Percentiles rank a stretch among this genome's conserved stretches.
Evolutionary conservation across 2,888 invertebrate species (phyloP).

Genomic region (Adelphocoris suturalis): DNA sequence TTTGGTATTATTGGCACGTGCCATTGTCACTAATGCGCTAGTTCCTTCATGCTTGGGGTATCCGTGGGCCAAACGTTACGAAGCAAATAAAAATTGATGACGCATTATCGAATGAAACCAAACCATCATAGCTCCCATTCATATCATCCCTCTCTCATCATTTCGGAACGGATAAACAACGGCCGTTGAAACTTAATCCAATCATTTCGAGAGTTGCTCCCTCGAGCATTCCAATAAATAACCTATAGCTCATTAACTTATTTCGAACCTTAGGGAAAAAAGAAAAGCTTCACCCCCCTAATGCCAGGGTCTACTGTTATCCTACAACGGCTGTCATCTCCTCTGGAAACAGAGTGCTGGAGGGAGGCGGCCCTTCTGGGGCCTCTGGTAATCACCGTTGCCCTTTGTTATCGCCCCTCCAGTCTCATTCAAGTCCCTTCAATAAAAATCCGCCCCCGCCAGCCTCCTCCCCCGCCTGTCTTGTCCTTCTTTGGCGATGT

Average conservation of each 20-base stretch:
- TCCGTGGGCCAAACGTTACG: no score
- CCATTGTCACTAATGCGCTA: no score
- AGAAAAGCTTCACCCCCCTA: conserved; percentile 44
- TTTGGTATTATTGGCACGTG: background rate
- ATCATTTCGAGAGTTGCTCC: conserved; percentile 51
- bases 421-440: conserved; percentile 67
- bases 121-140: no score
- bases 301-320: conserved; percentile 60
- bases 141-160: no score
- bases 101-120: no score
- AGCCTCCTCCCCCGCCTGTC: background rate
- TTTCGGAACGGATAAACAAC: background rate
- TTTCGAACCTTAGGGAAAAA: conserved; percentile 47
- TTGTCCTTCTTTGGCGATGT: background rate
- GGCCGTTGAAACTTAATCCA: conserved; percentile 47
- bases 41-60: no score
- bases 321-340: conserved; percentile 54
- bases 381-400: conserved; percentile 67
- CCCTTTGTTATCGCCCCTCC: conserved; percentile 69
- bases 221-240: conserved; percentile 59
- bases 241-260: conserved; percentile 68
- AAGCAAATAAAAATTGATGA: no score
- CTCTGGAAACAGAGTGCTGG: conserved; percentile 56
- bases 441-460: conserved; percentile 62
- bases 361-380: conserved; percentile 56